Evolutionary conservation across 1,140 invertebrate genomes (phyloP), one percentile per base, ranked within the genome.

Genomic region (Vanessa atalanta): DNA sequence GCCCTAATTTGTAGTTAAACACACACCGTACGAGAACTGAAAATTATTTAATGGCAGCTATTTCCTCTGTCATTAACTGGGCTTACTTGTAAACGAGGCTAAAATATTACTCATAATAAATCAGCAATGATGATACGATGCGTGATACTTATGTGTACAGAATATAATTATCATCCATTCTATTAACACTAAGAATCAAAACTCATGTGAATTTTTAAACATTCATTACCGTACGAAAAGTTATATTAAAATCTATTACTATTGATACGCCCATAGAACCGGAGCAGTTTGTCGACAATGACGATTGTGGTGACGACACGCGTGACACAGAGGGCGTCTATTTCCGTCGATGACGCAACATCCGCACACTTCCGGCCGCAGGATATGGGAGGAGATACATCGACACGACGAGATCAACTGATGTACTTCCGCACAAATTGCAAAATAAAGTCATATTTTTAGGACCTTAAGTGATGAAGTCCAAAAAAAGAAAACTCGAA

Each of bases 311-410:
- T 87, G 89, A 89, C 87, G 88, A 79, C 82, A 84, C 73, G 79
- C 82, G 78, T 89, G 88, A 92, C 88, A 89, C 87, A 90, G 87
- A 88, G 87, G 86, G 87, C 88, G 87, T 82, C 80, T 86, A 86
- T 89, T 87, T 92, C 90, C 90, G 88, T 81, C 77, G 83, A 72
- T 92, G 90, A 92, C 88, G 88, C 83, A 88, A 92, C 85, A 84
- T 89, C 89, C 88, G 83, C 81, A 68, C 82, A 79, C 83, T 90
- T 90, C 87, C 57, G 57, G 57, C 57, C 87, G 83, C 84, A 87
- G 87, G 86, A 87, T 86, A 87, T 69, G 76, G 73, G 79, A 79
- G 80, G 79, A 88, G 84, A 87, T 84, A 86, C 87, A 83, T 79
- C 78, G 77, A 55, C 66, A 51, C 74, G 66, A 70, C 67, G 78